Base-by-base conservation (phyloP, 2,113 vertebrate genomes). In the Australoheros scitulus region DNA sequence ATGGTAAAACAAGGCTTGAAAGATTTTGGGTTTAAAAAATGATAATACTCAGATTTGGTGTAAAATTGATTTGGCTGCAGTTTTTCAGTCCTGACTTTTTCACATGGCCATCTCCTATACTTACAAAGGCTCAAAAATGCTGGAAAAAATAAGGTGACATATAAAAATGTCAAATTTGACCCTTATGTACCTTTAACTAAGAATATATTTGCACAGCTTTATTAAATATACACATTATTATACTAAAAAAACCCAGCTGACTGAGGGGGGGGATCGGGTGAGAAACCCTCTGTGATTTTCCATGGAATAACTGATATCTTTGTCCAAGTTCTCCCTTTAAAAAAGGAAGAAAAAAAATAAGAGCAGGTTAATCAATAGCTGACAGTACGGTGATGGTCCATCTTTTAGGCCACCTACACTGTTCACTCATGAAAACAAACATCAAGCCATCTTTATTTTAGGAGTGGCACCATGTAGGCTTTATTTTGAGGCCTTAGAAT, bases 401-500 rank as follows among this genome's bases (percentile, higher is more conserved):
- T 7, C 24, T 29, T 50, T 11, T 43, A 52, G 18, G 11, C 34
- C 41, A 52, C 43, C 43, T 72, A 26, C 26, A 52, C 26, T 32
- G 43, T 72, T 52, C 24, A 32, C 26, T n/a, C 22, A 72, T 11
- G 20, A 74, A 82, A 26, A 77, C 22, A 86, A 77, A n/a, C 74
- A 84, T 58, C n/a, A 61, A 61, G 47, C 15, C 7, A 17, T 80
- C 43, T 77, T 84, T 50, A 56, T 77, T 81, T 22, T 68, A 76
- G 82, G 41, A 65, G 91, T 91, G 93, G 92, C 92, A 93, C 86
- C 84, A 68, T 79, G 58, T 91, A 32, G 83, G 92, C 89, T 93
- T 94, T 95, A 93, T 92, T 95, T 87, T 87, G 79, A 87, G 89
- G 86, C 61, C 76, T 82, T 84, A 76, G 70, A 89, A 89, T 83